Conservation (phyloP, 2,113 vertebrate species). For the Xenopus borealis region DNA sequence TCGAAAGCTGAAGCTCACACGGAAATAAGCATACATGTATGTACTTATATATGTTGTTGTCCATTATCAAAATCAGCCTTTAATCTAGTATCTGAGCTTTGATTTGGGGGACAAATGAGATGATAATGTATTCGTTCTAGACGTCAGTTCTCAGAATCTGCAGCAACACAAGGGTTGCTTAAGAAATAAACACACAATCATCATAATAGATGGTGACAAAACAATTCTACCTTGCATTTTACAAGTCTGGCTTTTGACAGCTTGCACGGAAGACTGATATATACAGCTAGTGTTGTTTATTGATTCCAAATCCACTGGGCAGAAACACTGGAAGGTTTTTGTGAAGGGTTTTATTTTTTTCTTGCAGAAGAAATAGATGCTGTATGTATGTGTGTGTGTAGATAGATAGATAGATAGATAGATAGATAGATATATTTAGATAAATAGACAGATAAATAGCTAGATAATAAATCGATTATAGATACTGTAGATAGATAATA, state of each 20-base stretch:
- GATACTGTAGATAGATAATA: too few relatives aligned
- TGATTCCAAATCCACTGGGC: slow-evolving; percentile 47
- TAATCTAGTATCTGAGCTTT: slow-evolving; percentile 60
- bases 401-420: too few relatives aligned
- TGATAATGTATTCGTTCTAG: slow-evolving; percentile 69
- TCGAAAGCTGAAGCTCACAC: slow-evolving; percentile 41
- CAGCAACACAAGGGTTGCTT: slow-evolving; percentile 34
- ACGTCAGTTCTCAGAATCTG: slow-evolving; percentile 33
- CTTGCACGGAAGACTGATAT: slow-evolving; percentile 18
- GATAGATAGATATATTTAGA: too few relatives aligned
- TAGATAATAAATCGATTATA: too few relatives aligned
- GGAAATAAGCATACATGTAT: too few relatives aligned
- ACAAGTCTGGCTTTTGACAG: slow-evolving; percentile 41
- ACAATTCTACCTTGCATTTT: slow-evolving; percentile 46
- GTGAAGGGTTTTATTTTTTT: not conserved
- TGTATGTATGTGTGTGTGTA: too few relatives aligned
- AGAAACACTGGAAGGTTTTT: slow-evolving; percentile 19
- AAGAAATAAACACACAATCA: slow-evolving; percentile 58
- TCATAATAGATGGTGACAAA: slow-evolving; percentile 58
- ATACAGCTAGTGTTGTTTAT: slow-evolving; percentile 23
- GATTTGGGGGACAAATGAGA: slow-evolving; percentile 64
- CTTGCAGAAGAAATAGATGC: not conserved
- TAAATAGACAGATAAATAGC: too few relatives aligned
- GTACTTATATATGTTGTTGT: not conserved
- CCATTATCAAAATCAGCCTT: slow-evolving; percentile 56